phyloP scores from a whole-genome alignment of 2,797 vertebrate genomes.

The Sebastes itinus region DNA sequence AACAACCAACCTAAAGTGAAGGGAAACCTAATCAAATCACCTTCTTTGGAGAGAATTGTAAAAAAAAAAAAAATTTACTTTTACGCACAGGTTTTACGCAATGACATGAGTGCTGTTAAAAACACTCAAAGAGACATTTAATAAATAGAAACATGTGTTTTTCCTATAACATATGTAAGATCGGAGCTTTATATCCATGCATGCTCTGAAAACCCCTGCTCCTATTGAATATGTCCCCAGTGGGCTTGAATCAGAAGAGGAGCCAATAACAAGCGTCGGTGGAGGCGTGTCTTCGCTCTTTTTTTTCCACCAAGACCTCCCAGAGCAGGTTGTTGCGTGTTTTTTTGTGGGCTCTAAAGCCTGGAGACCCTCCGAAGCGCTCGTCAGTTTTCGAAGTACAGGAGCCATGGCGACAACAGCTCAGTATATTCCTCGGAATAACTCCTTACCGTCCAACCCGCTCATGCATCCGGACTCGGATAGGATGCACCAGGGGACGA shows the following conservation, averaged over 20 bases:
- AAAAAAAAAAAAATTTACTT: neutral
- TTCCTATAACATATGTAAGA: slow-evolving; percentile 65
- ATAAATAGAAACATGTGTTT: slow-evolving; percentile 73
- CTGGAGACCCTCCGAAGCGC: slow-evolving; percentile 85
- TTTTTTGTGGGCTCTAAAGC: slow-evolving; percentile 88
- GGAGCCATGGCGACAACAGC: slow-evolving; percentile 96
- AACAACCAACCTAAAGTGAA: slow-evolving; percentile 80
- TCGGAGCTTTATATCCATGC: slow-evolving; percentile 54
- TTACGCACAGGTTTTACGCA: slow-evolving; percentile 7
- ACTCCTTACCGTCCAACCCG: slow-evolving; percentile 90
- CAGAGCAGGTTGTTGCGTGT: slow-evolving; percentile 87
- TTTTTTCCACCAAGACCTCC: slow-evolving; percentile 76
- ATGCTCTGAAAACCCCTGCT: slow-evolving; percentile 59
- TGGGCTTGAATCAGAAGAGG: slow-evolving; percentile 78
- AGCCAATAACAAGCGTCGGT: slow-evolving; percentile 87
- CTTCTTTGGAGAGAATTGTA: slow-evolving; percentile 41
- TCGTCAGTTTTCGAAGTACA: slow-evolving; percentile 88
- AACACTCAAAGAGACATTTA: slow-evolving; percentile 65
- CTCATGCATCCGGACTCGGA: slow-evolving; percentile 96
- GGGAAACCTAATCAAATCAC: slow-evolving; percentile 71
- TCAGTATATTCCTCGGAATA: slow-evolving; percentile 95
- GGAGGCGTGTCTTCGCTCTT: slow-evolving; percentile 85
- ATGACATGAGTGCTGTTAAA: slow-evolving; percentile 34
- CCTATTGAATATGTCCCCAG: slow-evolving; percentile 77
- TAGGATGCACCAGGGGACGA: slow-evolving; percentile 94